Percentiles rank a stretch among this genome's conserved stretches.
Evolutionary conservation across 2,113 vertebrate genomes (phyloP).

Genomic region (Nothobranchius furzeri): DNA sequence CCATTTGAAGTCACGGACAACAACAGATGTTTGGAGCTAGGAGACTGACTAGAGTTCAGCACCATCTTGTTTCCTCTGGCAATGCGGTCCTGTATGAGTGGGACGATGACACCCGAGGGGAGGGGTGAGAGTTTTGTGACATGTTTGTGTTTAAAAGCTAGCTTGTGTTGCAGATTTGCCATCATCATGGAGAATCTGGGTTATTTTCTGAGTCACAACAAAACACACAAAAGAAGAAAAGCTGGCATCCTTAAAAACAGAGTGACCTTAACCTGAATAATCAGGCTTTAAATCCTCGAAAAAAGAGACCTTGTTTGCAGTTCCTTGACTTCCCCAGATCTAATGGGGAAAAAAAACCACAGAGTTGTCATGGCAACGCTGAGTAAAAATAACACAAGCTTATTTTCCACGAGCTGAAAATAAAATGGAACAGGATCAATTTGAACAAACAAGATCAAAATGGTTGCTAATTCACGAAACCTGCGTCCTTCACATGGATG

Average conservation of each 20-base stretch:
- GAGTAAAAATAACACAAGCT: constrained; percentile 84
- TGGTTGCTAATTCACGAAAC: constrained; percentile 72
- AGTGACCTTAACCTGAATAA: constrained; percentile 22
- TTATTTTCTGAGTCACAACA: not conserved
- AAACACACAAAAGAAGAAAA: not conserved
- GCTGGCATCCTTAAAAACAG: constrained; percentile 1
- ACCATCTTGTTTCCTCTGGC: too few species aligned
- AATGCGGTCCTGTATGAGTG: too few species aligned
- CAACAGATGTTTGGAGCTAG: too few species aligned
- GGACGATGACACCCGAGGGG: too few species aligned
- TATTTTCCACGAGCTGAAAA: constrained; percentile 78
- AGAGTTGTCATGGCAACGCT: constrained; percentile 81
- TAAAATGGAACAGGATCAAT: constrained; percentile 78
- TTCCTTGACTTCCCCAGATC: constrained; percentile 65
- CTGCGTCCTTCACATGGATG: constrained; percentile 10
- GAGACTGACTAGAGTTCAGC: too few species aligned
- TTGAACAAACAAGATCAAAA: constrained; percentile 79
- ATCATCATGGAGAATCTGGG: too few species aligned
- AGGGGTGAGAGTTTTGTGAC: too few species aligned
- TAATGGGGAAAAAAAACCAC: constrained; percentile 33
- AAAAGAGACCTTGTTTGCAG: constrained; percentile 53
- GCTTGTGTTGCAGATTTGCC: too few species aligned
- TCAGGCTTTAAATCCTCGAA: not conserved
- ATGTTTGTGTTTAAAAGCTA: too few species aligned
- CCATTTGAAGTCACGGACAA: too few species aligned